Base-by-base conservation (phyloP, 2,797 vertebrate species). In the Pterois miles region DNA sequence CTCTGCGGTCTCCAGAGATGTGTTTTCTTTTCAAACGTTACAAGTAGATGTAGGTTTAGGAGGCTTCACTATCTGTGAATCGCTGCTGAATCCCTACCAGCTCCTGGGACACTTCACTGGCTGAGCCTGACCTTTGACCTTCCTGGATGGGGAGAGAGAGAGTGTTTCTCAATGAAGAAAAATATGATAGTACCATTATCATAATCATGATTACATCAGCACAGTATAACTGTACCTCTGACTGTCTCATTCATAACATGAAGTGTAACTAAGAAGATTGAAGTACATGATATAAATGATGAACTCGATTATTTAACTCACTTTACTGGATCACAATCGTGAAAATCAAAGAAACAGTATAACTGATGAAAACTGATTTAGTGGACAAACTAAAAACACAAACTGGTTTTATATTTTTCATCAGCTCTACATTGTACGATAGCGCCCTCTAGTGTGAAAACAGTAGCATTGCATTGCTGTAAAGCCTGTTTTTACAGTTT, bases 41-140 rank as follows among this genome's bases (percentile, higher is more conserved):
- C 1, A 18, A 18, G 14, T 2, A 8, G 13, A 6, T 22, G 8
- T 23, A 16, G 40, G 13, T 57, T 34, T 31, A 14, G 25, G 16
- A 38, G 22, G 23, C 22, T 65, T 5, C 20, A 29, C 13, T 7
- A n/a, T 40, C 38, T 48, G 29, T 33, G 1, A 27, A 27, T 0
- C 31, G 14, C 57, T 64, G 65, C 67, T 59, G 70, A 66, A n/a
- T 56, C 52, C 52, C 57, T 72, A 65, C 36, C 75, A 59, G 57
- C 52, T 27, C 5, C 67, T 6, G 31, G n/a, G 58, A 62, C 36
- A 14, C 65, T 9, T 43, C 60, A 11, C 76, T 38, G 67, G 43
- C 16, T 34, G 36, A 71, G 12, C 58, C 56, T 81, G 77, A 77
- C 60, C 63, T 67, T 56, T 82, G 80, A 82, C 50, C 70, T 74